These are phyloP conservation scores for Patella ulyssiponensis DNA, from an alignment of 2,888 invertebrate species.

Conservation along the genomic window DNA sequence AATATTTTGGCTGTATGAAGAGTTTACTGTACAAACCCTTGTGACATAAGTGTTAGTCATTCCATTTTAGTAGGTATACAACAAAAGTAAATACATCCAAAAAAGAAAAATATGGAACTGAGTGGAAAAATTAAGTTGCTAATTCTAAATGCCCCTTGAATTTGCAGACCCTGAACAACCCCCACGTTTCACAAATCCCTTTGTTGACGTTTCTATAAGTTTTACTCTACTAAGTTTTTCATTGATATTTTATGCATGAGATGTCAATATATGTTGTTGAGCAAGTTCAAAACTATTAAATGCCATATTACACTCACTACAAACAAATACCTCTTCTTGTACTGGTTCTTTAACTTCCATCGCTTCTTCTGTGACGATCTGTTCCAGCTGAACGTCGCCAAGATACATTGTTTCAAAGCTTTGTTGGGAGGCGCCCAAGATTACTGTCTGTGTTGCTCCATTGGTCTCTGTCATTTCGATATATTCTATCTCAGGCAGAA, in stretches of 20 bases:
- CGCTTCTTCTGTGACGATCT: constrained; percentile 15
- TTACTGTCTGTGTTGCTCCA: constrained; percentile 14
- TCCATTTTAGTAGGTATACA: no score
- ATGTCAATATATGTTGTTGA: constrained; percentile 46
- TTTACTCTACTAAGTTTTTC: no score
- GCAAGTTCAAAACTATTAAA: constrained; percentile 45
- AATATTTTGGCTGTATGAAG: no score
- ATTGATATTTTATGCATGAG: constrained; percentile 29
- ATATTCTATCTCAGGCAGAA: constrained; percentile 14
- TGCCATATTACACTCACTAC: constrained; percentile 52
- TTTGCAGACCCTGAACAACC: no score
- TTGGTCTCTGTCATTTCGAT: constrained; percentile 15
- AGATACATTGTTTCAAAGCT: constrained; percentile 9
- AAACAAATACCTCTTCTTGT: constrained; percentile 46
- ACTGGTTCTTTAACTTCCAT: constrained; percentile 29
- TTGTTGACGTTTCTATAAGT: no score
- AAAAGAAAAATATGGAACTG: no score
- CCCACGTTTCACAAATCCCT: no score
- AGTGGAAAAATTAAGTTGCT: no score
- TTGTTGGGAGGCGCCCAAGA: constrained; percentile 14
- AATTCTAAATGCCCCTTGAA: no score
- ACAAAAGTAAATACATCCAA: no score
- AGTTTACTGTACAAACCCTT: no score
- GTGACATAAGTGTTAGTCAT: no score
- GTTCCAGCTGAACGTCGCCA: neutral